A percentile compares a stretch with the other conserved stretches of the same genome.
Evolutionary conservation across 1,140 invertebrate species (phyloP).

Genomic region (Cardiocondyla obscurior): DNA sequence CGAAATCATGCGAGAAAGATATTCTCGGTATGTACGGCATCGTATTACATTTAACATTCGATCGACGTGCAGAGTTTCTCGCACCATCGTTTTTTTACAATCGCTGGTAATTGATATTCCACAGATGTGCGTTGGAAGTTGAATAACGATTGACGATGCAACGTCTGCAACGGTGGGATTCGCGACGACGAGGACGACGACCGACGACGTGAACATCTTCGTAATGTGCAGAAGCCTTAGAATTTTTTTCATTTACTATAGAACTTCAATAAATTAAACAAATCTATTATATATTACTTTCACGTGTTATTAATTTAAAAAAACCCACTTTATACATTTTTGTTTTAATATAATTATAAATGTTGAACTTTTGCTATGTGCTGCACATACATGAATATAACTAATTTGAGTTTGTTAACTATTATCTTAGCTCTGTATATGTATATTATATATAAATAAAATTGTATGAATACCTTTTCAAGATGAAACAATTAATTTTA

Average conservation of each 20-base stretch:
- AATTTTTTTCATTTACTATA: not conserved
- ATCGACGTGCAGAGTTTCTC: not conserved
- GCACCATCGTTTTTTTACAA: not conserved
- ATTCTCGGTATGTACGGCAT: not conserved
- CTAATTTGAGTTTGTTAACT: too few relatives aligned
- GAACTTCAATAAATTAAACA: not conserved
- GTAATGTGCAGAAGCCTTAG: not conserved
- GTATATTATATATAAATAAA: too few relatives aligned
- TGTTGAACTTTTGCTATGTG: not conserved
- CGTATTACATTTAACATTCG: constrained; percentile 51
- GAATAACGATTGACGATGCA: constrained; percentile 24
- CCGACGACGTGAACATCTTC: not conserved
- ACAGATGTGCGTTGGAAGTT: constrained; percentile 24
- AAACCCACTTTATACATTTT: too few relatives aligned
- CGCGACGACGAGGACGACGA: not conserved
- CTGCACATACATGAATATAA: too few relatives aligned
- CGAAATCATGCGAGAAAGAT: not conserved
- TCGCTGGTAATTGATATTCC: constrained; percentile 41
- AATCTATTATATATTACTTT: not conserved
- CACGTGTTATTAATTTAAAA: not conserved
- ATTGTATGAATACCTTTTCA: too few relatives aligned
- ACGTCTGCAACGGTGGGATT: not conserved
- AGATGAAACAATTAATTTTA: not conserved
- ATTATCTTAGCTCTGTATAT: too few relatives aligned
- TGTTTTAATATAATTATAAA: not conserved